phyloP scores from a whole-genome alignment of 2,797 vertebrate genomes.

The Hyperoplus immaculatus region DNA sequence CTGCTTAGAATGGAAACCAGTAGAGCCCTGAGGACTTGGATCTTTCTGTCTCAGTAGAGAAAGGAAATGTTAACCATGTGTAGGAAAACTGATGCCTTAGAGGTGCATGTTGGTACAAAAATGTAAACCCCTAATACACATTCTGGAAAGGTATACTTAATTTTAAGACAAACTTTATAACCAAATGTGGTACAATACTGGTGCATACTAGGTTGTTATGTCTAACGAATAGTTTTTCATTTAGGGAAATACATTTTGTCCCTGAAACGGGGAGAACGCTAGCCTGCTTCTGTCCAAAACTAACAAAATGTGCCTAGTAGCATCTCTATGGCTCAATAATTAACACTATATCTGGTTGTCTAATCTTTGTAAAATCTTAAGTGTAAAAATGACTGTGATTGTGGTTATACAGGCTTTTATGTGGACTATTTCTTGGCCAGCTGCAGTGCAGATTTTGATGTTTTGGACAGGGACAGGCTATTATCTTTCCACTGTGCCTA shows the following conservation, averaged over 20 bases:
- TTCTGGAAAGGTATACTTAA: neutral
- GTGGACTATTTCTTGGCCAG: neutral
- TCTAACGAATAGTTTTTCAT: neutral
- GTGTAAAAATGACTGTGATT: neutral
- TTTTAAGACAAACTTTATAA: neutral
- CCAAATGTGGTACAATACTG: neutral
- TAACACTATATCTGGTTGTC: neutral
- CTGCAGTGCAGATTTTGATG: neutral
- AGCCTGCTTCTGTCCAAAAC: neutral
- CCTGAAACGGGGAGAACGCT: neutral
- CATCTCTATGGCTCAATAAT: neutral
- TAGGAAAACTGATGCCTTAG: conserved; percentile 2
- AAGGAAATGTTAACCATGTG: neutral
- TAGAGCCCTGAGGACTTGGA: conserved; percentile 14
- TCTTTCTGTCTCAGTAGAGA: conserved; percentile 46
- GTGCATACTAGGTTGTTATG: neutral
- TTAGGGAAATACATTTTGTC: neutral
- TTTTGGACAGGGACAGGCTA: neutral
- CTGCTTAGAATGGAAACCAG: conserved; percentile 48
- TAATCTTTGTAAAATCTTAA: neutral
- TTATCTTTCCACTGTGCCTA: neutral
- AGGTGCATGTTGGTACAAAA: conserved; percentile 6
- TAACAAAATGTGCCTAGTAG: neutral
- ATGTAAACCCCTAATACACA: neutral
- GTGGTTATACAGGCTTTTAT: neutral